These are phyloP conservation scores for Ecdyonurus torrentis DNA, from an alignment of 2,888 invertebrate species.

Conservation along the genomic window DNA sequence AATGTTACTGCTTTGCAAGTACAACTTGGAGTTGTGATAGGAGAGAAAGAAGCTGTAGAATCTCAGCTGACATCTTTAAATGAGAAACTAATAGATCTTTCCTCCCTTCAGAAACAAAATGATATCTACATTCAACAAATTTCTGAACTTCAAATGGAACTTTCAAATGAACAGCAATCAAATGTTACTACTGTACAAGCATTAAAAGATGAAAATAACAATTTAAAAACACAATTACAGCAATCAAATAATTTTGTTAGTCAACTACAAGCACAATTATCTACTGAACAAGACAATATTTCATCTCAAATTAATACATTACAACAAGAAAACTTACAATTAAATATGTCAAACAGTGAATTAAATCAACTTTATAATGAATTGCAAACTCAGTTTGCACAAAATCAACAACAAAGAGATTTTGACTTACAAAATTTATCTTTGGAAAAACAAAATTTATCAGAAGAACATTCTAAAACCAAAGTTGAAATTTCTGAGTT, in stretches of 20 bases:
- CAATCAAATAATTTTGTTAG: neutral
- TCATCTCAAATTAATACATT: neutral
- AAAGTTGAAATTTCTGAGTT: neutral
- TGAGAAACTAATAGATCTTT: conserved; percentile 18
- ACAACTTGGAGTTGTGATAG: conserved; percentile 15
- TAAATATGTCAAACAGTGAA: neutral
- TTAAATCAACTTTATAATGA: neutral
- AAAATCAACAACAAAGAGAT: conserved; percentile 43
- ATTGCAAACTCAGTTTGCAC: neutral
- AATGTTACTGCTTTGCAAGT: conserved; percentile 4
- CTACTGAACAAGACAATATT: neutral
- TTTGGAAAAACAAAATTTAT: neutral
- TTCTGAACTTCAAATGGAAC: neutral
- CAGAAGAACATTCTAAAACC: neutral
- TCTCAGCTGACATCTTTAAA: conserved; percentile 19
- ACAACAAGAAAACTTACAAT: neutral
- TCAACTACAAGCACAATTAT: neutral
- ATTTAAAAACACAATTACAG: neutral
- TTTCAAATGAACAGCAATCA: neutral
- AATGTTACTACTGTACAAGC: neutral
- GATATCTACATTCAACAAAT: neutral
- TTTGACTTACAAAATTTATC: neutral
- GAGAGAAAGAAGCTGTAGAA: conserved; percentile 22
- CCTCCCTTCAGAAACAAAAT: neutral
- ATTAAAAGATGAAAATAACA: neutral